phyloP scores from a whole-genome alignment of 2,888 invertebrate genomes.

The Amiota communis region DNA sequence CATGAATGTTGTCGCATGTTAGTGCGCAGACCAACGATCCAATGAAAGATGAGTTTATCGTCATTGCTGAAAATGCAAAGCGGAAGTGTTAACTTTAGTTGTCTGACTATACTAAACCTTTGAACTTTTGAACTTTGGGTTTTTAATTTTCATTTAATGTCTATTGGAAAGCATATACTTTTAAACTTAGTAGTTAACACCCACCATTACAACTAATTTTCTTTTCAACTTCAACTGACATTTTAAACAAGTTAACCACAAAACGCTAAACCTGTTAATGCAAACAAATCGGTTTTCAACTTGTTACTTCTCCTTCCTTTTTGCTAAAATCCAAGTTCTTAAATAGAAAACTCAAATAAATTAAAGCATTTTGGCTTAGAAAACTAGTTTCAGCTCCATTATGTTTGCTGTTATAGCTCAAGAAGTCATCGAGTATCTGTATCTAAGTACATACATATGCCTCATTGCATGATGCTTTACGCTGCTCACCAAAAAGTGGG shows the following conservation, averaged over 20 bases:
- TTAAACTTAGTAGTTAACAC: neutral
- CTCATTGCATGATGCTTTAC: neutral
- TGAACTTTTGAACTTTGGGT: neutral
- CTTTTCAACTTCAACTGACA: neutral
- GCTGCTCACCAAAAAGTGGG: conserved; percentile 12
- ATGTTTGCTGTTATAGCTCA: neutral
- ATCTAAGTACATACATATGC: conserved; percentile 1
- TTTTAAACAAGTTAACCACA: neutral
- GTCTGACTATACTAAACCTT: neutral
- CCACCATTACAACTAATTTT: neutral
- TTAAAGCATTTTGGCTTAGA: neutral
- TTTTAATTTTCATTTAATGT: neutral
- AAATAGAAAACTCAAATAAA: conserved; percentile 1
- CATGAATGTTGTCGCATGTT: neutral
- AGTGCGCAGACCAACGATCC: neutral
- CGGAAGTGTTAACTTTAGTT: conserved; percentile 12
- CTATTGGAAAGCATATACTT: neutral
- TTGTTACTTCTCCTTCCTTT: too few relatives aligned
- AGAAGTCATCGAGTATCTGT: neutral
- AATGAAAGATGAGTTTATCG: neutral
- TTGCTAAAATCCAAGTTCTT: neutral
- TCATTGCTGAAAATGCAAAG: neutral
- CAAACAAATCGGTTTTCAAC: neutral
- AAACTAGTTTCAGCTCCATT: neutral
- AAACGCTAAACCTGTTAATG: neutral